Base-by-base conservation (phyloP, 2,113 vertebrate species). In the Macaca mulatta region DNA sequence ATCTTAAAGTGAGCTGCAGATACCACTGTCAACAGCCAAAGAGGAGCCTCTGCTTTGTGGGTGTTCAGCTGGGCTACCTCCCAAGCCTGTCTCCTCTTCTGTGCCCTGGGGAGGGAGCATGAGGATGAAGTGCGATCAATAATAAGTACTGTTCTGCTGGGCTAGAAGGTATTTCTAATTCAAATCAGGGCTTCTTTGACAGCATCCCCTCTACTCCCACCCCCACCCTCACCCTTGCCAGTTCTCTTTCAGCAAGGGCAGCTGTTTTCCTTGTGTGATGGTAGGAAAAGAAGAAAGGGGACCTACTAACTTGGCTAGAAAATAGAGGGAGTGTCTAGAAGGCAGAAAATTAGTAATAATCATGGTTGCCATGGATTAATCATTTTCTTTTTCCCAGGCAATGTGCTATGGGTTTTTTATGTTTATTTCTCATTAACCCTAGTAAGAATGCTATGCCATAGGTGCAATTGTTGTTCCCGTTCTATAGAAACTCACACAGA, bases 1-100 rank as follows among this genome's bases (percentile, higher is more conserved):
- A 99, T 99, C 99, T 99, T 99, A 99, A 99, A 99, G 99, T 99
- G 99, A 99, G 99, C 99, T 99, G 99, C 99, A 99, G 99, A 99
- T 99, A 99, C 99, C 99, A 59, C 99, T 98, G 99, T 99, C 99
- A 99, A 99, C 99, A 99, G 38, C 99, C 99, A 98, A 98, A 93
- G 67, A 96, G 67, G 57, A 67, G 45, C 23, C 38, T 48, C 22
- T 32, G 45, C 55, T 74, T 27, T 61, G 48, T 97, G 95, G 97
- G 64, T 98, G 93, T 98, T 98, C 98, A 98, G 98, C 98, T 98
- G 98, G 98, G 98, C 99, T 98, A 99, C 98, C 98, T 98, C 98
- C 98, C 98, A 98, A 98, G 98, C 92, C 92, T 61, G 9, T 27
- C 95, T 95, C 83, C 92, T 79, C 93, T 70, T 50, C 38, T 57